Evolutionary conservation across 2,113 vertebrate species (phyloP).

Genomic region (Galbula dea): DNA sequence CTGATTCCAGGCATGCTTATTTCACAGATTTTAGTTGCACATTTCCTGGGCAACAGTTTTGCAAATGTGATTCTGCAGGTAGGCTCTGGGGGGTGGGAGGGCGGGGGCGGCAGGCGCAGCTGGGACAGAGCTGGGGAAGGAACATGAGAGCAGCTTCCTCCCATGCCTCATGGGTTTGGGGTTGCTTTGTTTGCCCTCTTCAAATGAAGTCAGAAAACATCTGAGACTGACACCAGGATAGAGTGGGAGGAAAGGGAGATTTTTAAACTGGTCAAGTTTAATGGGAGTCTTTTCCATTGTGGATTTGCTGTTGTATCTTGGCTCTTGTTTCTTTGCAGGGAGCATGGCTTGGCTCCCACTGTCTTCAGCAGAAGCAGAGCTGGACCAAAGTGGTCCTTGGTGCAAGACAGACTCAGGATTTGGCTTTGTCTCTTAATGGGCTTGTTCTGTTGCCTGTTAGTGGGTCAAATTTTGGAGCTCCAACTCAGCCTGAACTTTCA

Average conservation of each 20-base stretch:
- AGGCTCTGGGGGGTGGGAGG: slow-evolving; percentile 14
- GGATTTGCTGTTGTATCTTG: not conserved
- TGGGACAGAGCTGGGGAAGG: not conserved
- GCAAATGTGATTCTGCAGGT: slow-evolving; percentile 45
- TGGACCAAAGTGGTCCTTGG: not conserved
- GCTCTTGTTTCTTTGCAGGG: not conserved
- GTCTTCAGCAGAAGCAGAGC: not conserved
- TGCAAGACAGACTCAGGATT: not conserved
- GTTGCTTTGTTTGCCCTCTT: not conserved
- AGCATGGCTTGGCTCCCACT: not conserved
- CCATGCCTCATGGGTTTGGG: not conserved
- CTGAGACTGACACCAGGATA: not conserved
- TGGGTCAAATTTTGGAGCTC: not conserved
- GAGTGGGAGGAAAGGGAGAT: slow-evolving; percentile 3
- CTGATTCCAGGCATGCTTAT: slow-evolving; percentile 59
- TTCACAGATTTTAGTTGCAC: slow-evolving; percentile 63
- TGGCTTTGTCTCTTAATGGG: not conserved
- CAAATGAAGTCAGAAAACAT: not conserved
- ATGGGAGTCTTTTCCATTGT: not conserved
- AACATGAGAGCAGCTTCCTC: not conserved
- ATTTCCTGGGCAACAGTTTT: slow-evolving; percentile 47
- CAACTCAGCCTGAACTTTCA: slow-evolving; percentile 52
- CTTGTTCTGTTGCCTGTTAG: not conserved
- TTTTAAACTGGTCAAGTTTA: not conserved
- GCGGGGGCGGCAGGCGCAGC: not conserved